Base-by-base conservation (phyloP, 1,140 invertebrate species). In the Sycophila sp. region DNA sequence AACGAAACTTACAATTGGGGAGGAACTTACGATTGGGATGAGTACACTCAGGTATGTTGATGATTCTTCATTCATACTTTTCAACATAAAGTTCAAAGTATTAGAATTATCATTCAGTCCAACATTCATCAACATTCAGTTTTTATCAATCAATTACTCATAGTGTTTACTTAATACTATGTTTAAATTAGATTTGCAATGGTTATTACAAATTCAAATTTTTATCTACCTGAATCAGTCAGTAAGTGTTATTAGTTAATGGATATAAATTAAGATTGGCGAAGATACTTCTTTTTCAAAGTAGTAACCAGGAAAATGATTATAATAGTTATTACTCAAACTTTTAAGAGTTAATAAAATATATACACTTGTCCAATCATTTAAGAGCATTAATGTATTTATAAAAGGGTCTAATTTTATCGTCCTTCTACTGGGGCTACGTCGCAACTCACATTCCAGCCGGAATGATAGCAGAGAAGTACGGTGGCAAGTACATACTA, bases 361-460 rank as follows among this genome's bases (percentile, higher is more conserved):
- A 47, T 15, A 8, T 47, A n/a, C 17, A 17, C 5, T 4, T 8
- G 42, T 10, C 10, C 10, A 15, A 47, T 15, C 5, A 47, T 47
- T 8, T n/a, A 47, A 47, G 17, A n/a, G 13, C 11, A 11, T 11
- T 28, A 11, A 30, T 10, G 24, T 26, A 11, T 13, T 28, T 26
- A n/a, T 53, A 24, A 10, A 4, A 53, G 49, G 49, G 49, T 53
- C 4, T 53, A 4, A 53, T 53, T 26, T 17, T 53, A 5, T 53
- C 49, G 4, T 53, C 49, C 6, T 53, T 53, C n/a, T 53, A 53
- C 26, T 53, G 49, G 49, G 49, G 49, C 11, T 53, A 53, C 49
- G 7, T 53, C 4, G 6, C 26, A 5, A 53, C 49, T 17, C 6
- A 53, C 26, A 5, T 53, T 4, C 49, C 22, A 5, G 49, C 19